A percentile compares a stretch with the other conserved stretches of the same genome.
phyloP scores from a whole-genome alignment of 2,113 vertebrate genomes.

The Psittacula cyanocephala region DNA sequence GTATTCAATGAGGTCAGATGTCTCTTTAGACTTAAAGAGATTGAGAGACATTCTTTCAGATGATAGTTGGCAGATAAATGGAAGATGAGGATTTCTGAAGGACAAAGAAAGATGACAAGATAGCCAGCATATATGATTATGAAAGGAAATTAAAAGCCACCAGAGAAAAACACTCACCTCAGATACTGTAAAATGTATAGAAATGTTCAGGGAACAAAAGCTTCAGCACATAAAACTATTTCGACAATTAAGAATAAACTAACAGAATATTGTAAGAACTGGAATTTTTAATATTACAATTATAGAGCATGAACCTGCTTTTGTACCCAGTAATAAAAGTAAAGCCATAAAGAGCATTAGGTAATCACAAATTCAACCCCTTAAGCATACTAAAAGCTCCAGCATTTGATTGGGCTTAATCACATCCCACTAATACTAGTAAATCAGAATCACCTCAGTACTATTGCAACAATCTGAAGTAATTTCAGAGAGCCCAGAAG shows the following conservation, averaged over 20 bases:
- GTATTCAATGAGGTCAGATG: constrained; percentile 1
- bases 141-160: neutral
- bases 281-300: neutral
- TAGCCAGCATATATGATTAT: neutral
- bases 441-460: neutral
- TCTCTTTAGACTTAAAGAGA: neutral
- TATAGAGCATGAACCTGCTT: neutral
- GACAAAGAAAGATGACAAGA: neutral
- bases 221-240: neutral
- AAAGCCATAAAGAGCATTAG: constrained; percentile 47
- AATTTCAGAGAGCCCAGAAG: neutral
- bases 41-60: neutral
- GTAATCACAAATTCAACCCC: constrained; percentile 9
- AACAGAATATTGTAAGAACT: neutral
- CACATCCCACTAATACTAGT: neutral
- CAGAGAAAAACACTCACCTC: neutral
- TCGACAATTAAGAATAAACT: neutral
- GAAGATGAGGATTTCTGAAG: constrained; percentile 39
- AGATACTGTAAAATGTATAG: neutral
- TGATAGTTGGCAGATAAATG: neutral
- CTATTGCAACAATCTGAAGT: neutral
- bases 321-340: neutral
- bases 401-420: neutral
- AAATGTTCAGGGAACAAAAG: neutral
- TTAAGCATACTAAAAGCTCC: neutral